phyloP scores from a whole-genome alignment of 2,888 invertebrate genomes.

The Trachelus troglodyta region DNA sequence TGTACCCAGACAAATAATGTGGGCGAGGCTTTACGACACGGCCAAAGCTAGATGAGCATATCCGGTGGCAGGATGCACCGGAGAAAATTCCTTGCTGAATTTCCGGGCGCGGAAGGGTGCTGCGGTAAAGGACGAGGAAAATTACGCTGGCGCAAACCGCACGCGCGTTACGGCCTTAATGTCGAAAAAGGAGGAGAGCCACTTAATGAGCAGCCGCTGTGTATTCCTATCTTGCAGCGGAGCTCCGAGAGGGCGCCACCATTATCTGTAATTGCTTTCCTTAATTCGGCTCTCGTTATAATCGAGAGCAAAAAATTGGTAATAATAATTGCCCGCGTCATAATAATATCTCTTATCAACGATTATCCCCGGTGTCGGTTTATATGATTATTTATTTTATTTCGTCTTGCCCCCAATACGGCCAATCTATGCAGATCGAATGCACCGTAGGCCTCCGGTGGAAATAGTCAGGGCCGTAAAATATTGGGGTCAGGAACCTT shows the following conservation, averaged over 20 bases:
- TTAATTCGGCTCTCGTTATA: conserved; percentile 41
- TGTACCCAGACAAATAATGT: neutral
- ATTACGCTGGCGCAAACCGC: conserved; percentile 34
- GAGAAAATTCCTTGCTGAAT: neutral
- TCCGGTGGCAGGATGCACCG: neutral
- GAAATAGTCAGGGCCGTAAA: neutral
- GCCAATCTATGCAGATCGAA: no score
- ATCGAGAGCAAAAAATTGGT: neutral
- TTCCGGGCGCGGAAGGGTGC: neutral
- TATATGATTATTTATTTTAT: no score
- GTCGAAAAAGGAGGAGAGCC: conserved; percentile 29
- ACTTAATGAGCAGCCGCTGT: conserved; percentile 43
- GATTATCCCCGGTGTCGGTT: neutral
- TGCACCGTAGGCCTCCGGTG: no score
- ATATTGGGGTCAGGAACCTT: neutral
- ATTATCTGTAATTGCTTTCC: conserved; percentile 61
- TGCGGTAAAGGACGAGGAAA: conserved; percentile 22
- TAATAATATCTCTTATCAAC: neutral
- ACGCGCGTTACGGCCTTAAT: conserved; percentile 54
- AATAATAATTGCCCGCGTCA: neutral
- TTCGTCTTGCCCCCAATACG: no score
- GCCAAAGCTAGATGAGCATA: neutral
- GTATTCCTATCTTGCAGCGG: conserved; percentile 27
- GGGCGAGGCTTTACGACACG: neutral
- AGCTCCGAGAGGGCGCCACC: conserved; percentile 20